Evolutionary conservation across 1,140 invertebrate species (phyloP).

Genomic region (Pseudomyrmex sp.): DNA sequence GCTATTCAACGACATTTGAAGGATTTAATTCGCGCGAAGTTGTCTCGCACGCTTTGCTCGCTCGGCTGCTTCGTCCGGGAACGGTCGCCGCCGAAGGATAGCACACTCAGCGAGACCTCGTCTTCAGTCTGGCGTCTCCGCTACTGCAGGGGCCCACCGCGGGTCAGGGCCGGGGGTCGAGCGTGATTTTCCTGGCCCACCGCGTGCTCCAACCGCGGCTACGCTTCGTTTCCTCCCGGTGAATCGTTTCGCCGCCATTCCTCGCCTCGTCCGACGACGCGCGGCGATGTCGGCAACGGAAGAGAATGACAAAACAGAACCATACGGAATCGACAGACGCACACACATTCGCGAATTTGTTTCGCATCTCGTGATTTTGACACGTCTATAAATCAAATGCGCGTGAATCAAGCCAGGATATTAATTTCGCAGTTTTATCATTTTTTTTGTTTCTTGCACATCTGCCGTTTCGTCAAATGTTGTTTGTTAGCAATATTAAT

Average conservation of each 20-base stretch:
- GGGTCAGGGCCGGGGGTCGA: conserved; percentile 68
- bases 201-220: conserved; percentile 55
- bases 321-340: not conserved
- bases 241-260: conserved; percentile 3
- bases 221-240: conserved; percentile 60
- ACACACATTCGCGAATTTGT: not conserved
- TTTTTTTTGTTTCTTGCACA: not conserved
- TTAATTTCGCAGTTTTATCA: not conserved
- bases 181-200: conserved; percentile 72
- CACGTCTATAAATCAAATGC: no score
- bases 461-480: not conserved
- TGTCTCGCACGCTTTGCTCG: not conserved
- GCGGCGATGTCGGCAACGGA: conserved; percentile 28
- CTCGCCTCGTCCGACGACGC: not conserved
- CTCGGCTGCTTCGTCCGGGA: not conserved
- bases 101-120: conserved; percentile 45
- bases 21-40: conserved; percentile 14
- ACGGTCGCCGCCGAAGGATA: conserved; percentile 17
- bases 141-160: conserved; percentile 31
- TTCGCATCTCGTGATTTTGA: not conserved
- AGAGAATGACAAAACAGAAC: not conserved
- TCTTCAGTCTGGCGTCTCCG: conserved; percentile 38
- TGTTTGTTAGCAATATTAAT: no score
- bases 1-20: not conserved
- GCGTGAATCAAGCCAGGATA: not conserved